Evolutionary conservation across 2,113 vertebrate genomes (phyloP), one percentile per base, ranked within the genome.

Genomic region (Talpa occidentalis): DNA sequence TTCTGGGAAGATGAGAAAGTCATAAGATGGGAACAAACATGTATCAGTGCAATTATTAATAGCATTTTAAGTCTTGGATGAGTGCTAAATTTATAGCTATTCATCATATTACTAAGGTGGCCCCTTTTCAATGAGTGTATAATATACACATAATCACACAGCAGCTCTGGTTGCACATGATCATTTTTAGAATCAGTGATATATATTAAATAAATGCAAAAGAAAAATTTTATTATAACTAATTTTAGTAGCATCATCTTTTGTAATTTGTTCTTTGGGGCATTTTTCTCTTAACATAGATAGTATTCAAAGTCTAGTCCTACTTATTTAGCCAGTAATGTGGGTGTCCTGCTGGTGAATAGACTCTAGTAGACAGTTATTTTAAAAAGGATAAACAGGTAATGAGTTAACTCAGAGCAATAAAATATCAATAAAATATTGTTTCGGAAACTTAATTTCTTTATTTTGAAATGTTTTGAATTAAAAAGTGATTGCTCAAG

Each of bases 401-500:
- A 67, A 10, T 90, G 16, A 64, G 42, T 66, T 72, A 94, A 90
- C 30, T 47, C 30, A 80, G 14, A 90, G 80, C 16, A 79, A 30
- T 72, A 69, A 79, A 21, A 78, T 47, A 60, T 80, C 21, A 84
- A 30, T 72, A 59, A 83, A 89, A 78, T 77, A 60, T 42, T 24
- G 52, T n/a, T 74, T 7, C 70, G 59, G 24, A 95, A 95, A 77
- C 26, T 12, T 52, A 95, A 72, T 0, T 77, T 42, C 81, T 87
- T 81, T 8, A 10, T 67, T 84, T 60, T 66, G 10, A 81, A 90
- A 87, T 54, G 90, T 70, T 90, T 44, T 80, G 24, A 92, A 77
- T 72, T 72, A 90, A 97, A 85, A 90, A 54, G 6, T 10, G 35
- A 88, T 72, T 74, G 60, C 24, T 26, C 79, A 93, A 90, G 40